Conservation (phyloP, 2,113 vertebrate genomes). For the Rattus rattus region DNA sequence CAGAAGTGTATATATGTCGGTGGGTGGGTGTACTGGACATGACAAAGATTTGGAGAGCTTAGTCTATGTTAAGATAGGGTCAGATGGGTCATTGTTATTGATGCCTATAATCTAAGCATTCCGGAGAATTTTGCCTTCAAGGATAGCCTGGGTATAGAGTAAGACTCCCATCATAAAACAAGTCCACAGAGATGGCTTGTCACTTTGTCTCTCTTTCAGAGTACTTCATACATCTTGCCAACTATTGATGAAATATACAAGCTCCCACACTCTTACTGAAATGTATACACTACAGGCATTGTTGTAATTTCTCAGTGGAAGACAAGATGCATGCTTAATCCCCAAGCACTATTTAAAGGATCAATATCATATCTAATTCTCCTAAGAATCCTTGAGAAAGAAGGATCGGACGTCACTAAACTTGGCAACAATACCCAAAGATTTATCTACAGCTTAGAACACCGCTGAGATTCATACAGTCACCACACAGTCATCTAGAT, state of each 20-base stretch:
- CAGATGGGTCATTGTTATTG: background rate
- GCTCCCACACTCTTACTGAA: background rate
- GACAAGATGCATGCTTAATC: background rate
- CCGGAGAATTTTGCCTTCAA: background rate
- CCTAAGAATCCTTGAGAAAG: background rate
- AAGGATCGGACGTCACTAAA: background rate
- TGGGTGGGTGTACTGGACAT: background rate
- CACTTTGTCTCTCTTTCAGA: background rate
- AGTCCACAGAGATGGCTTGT: background rate
- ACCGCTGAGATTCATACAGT: background rate
- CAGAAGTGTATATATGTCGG: background rate
- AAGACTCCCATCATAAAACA: background rate
- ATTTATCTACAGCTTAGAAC: background rate
- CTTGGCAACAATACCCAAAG: background rate
- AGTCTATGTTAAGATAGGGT: background rate
- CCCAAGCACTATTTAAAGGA: constrained; percentile 5
- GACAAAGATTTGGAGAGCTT: background rate
- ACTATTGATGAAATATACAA: background rate
- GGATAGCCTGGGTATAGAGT: background rate
- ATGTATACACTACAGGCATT: background rate
- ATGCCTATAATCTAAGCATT: background rate
- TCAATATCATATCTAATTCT: background rate
- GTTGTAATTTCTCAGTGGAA: background rate
- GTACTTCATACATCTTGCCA: background rate
- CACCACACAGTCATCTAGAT: background rate